Evolutionary conservation across 2,113 vertebrate species (phyloP).

Genomic region (Lamprologus tigripictilis): DNA sequence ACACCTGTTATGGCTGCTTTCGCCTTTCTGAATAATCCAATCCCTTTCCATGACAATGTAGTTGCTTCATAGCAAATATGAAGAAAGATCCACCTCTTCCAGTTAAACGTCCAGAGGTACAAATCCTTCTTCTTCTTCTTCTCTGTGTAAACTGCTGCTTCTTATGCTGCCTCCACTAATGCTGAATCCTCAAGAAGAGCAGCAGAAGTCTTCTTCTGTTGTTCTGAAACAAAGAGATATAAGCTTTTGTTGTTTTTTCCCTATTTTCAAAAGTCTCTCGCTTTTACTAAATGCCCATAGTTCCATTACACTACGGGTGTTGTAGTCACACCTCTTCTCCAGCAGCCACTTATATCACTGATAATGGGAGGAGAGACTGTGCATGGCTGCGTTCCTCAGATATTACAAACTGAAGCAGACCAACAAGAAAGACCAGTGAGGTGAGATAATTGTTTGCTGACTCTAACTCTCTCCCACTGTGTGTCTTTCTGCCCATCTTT

Average conservation of each 20-base stretch:
- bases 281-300: neutral
- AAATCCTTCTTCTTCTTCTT: neutral
- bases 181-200: neutral
- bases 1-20: neutral
- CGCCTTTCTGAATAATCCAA: neutral
- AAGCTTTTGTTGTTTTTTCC: neutral
- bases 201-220: neutral
- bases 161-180: neutral
- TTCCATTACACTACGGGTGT: neutral
- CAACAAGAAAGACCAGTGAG: slow-evolving; percentile 71
- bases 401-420: slow-evolving; percentile 42
- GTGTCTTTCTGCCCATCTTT: neutral
- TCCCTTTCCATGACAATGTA: neutral
- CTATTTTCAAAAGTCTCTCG: neutral
- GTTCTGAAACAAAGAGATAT: neutral
- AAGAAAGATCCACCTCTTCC: neutral
- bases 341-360: neutral
- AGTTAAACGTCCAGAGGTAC: neutral
- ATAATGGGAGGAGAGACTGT: neutral
- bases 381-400: slow-evolving; percentile 31
- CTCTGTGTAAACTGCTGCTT: neutral
- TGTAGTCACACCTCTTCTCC: slow-evolving; percentile 12
- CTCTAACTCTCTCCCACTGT: neutral
- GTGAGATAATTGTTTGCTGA: slow-evolving; percentile 53
- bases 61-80: neutral